Percentiles rank a stretch among this genome's conserved stretches.
Conservation (phyloP, 2,888 invertebrate genomes). For the Troides helena region DNA sequence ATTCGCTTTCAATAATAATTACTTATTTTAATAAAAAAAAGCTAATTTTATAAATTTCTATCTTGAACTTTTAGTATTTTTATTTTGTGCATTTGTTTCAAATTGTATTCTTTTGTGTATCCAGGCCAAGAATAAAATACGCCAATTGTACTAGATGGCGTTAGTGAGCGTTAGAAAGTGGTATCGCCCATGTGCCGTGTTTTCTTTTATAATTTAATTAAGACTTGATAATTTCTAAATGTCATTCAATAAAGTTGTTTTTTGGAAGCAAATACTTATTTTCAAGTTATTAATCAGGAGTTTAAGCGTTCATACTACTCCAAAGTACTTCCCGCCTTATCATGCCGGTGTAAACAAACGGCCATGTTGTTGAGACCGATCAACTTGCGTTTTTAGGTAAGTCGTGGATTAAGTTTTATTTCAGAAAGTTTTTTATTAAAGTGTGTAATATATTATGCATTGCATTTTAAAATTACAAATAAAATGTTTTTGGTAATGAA, state of each 20-base stretch:
- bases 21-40: not conserved
- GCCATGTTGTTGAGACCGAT: slow-evolving; percentile 74
- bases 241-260: slow-evolving; percentile 59
- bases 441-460: slow-evolving; percentile 10
- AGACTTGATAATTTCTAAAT: slow-evolving; percentile 43
- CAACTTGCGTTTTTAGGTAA: slow-evolving; percentile 53
- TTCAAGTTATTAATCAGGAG: slow-evolving; percentile 31
- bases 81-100: not conserved
- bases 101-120: slow-evolving; percentile 15
- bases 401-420: slow-evolving; percentile 44
- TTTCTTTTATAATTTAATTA: slow-evolving; percentile 41
- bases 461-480: not conserved
- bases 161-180: slow-evolving; percentile 50
- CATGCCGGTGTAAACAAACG: slow-evolving; percentile 81
- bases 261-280: slow-evolving; percentile 48
- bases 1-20: not conserved
- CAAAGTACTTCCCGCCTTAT: slow-evolving; percentile 73
- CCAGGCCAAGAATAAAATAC: slow-evolving; percentile 45
- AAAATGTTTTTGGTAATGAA: not conserved
- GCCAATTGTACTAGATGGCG: slow-evolving; percentile 51
- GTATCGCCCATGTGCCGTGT: slow-evolving; percentile 67
- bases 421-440: slow-evolving; percentile 11
- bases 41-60: not conserved
- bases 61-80: not conserved
- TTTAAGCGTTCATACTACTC: slow-evolving; percentile 28